Evolutionary conservation across 2,113 vertebrate genomes (phyloP).

Genomic region (Oncorhynchus keta): DNA sequence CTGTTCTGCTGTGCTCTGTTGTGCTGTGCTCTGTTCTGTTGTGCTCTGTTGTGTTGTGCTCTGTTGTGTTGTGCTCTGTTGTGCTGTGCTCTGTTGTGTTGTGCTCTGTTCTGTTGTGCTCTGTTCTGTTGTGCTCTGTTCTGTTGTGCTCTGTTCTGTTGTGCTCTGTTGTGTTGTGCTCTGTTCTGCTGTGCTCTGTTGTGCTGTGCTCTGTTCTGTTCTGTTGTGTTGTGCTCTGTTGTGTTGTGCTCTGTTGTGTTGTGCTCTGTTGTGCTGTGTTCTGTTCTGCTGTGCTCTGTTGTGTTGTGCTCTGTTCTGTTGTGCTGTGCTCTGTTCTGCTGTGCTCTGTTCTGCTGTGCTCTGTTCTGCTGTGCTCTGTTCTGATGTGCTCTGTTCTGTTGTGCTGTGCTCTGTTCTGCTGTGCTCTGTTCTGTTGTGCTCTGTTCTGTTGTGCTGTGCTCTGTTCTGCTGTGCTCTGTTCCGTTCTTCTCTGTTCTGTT

Average conservation of each 20-base stretch:
- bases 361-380: not conserved
- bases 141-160: accelerated
- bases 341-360: not conserved
- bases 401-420: not conserved
- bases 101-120: not conserved
- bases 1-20: not conserved
- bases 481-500: accelerated
- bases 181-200: not conserved
- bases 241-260: accelerated
- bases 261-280: not conserved
- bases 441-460: accelerated
- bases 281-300: accelerated
- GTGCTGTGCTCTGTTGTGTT: not conserved
- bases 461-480: not conserved
- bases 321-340: not conserved
- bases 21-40: not conserved
- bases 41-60: not conserved
- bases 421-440: not conserved
- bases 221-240: not conserved
- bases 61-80: not conserved
- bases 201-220: not conserved
- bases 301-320: not conserved
- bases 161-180: not conserved
- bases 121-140: not conserved
- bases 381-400: no score